Evolutionary conservation across 2,113 vertebrate species (phyloP).

Genomic region (Felis chaus): DNA sequence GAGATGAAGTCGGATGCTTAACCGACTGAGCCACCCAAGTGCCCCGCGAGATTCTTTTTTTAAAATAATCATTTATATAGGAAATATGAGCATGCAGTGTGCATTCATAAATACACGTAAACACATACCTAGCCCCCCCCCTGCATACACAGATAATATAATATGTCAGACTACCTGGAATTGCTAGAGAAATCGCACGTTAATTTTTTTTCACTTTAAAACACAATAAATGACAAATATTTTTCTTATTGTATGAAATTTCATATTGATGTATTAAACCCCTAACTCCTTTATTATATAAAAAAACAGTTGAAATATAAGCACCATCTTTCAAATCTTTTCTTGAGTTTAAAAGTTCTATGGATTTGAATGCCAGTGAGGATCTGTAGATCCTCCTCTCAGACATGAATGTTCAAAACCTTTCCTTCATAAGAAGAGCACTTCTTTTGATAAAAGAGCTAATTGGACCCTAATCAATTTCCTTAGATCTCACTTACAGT

Average conservation of each 20-base stretch:
- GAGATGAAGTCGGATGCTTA: too few relatives aligned
- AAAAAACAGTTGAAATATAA: neutral
- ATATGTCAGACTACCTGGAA: neutral
- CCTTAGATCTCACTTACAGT: neutral
- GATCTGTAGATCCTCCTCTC: neutral
- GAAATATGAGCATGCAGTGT: neutral
- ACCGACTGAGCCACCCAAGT: too few relatives aligned
- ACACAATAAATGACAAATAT: neutral
- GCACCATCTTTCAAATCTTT: neutral
- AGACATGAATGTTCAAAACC: neutral
- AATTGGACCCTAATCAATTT: neutral
- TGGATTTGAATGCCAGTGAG: neutral
- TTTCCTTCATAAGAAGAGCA: neutral
- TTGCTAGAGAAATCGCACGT: neutral
- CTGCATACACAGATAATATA: neutral
- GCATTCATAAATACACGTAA: neutral
- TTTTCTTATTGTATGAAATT: neutral
- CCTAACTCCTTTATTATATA: neutral
- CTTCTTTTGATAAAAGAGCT: neutral
- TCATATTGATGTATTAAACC: neutral
- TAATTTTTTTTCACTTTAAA: constrained; percentile 31
- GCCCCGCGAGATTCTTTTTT: neutral
- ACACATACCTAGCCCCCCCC: neutral
- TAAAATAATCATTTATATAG: neutral
- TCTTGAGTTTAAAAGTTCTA: neutral